Evolutionary conservation across 2,888 invertebrate genomes (phyloP), one percentile per base, ranked within the genome.

Genomic region (Zaprionus bogoriensis): DNA sequence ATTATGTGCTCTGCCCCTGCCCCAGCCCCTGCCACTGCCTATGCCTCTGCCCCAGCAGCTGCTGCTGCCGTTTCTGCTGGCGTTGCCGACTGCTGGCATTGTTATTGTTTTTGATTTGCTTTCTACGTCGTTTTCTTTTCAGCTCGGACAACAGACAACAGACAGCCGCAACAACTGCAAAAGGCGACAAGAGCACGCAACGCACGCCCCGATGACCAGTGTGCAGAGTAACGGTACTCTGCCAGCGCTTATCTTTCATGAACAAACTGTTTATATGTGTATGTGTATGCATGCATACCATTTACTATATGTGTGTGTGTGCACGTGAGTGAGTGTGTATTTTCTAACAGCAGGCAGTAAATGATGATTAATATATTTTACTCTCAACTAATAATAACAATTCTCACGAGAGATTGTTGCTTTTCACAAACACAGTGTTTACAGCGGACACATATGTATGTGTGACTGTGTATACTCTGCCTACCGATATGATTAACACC

Each of bases 1-100:
- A 68, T 74, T 87, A 50, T 77, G 67, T 80, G 67, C 70, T 61
- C 65, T n/a, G n/a, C n/a, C n/a, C n/a, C n/a, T n/a, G n/a, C n/a
- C n/a, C n/a, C n/a, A n/a, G n/a, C n/a, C n/a, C n/a, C n/a, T n/a
- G n/a, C n/a, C n/a, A n/a, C n/a, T n/a, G n/a, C n/a, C n/a, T n/a
- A n/a, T n/a, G n/a, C n/a, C n/a, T n/a, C n/a, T n/a, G n/a, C n/a
- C n/a, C n/a, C n/a, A n/a, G n/a, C 36, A 46, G 47, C 52, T 50
- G 62, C 20, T 39, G 42, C 30, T 27, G 27, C 2, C n/a, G 4
- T 10, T 27, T 6, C 10, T 2, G 27, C 27, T 52, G 36, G 23
- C 53, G 45, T 44, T 67, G 51, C 42, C 48, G 59, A 44, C 30
- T 66, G 36, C 52, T 61, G 39, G 46, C 47, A 12, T 53, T 58